Base-by-base conservation (phyloP, 2,797 vertebrate genomes). In the Avahi laniger region DNA sequence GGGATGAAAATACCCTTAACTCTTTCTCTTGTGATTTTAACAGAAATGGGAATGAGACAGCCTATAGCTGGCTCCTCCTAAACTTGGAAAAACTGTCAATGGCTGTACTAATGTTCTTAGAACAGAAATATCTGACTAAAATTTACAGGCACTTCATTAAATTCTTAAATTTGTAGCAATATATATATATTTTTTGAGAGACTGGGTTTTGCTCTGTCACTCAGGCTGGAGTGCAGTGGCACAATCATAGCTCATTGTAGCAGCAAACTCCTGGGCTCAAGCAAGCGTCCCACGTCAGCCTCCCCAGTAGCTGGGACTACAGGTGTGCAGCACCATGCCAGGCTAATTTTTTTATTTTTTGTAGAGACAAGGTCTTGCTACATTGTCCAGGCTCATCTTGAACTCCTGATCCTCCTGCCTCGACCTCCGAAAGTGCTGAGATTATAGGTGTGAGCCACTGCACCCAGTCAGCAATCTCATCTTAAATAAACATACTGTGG, bases 41-140 rank as follows among this genome's bases (percentile, higher is more conserved):
- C 20, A 85, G 70, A 90, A 93, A 72, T 61, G 30, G 61, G 38
- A 24, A 75, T 54, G 41, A 48, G 38, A 38, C 20, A 92, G 70
- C 22, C 54, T 82, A 78, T 10, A 65, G 48, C 9, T 79, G 69
- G 70, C 7, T 87, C 22, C 76, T 70, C 38, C 11, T 18, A 5
- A 94, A 79, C 33, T 61, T 80, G 35, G 90, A 69, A 91, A 86
- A 83, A 26, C 43, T n/a, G 28, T 69, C n/a, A 91, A 65, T n/a
- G 59, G 48, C 69, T 94, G 7, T 80, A 80, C 67, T 75, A 90
- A 82, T 54, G 50, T 61, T 93, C 78, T 91, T 73, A 85, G 87
- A 41, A 96, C 10, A 91, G 52, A 97, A 97, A 94, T 48, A 82
- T 30, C 38, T 48, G 78, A 65, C 24, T 95, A 69, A 73, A 69